Base-by-base conservation (phyloP, 2,113 vertebrate species). In the Varanus komodoensis region DNA sequence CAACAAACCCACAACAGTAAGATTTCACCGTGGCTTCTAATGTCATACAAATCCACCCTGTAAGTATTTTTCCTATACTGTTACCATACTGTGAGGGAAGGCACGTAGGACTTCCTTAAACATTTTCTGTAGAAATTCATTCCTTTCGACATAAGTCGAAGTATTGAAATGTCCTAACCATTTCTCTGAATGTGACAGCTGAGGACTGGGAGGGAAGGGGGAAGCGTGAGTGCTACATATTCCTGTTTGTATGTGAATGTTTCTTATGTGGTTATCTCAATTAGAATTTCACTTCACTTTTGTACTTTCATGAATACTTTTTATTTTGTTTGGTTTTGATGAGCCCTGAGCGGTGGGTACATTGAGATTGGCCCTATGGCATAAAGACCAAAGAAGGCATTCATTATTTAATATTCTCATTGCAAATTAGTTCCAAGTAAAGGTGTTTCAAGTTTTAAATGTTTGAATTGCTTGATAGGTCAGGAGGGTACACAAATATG, bases 171-270 rank as follows among this genome's bases (percentile, higher is more conserved):
- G 23, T 6, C 61, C 23, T 34, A 12, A 67, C 27, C 11, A 23
- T 32, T 2, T 86, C 92, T 52, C 34, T 61, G 79, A 21, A 68
- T 44, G 69, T 74, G n/a, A 6, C 68, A 34, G 11, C 54, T 88
- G 48, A 54, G 7, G 21, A 57, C 78, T 48, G 38, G 38, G 38
- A 44, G 38, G 38, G 38, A 44, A 3, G 38, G 38, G 38, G 38
- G 38, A 44, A 44, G 38, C 3, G 38, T 44, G 38, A 44, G 38
- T 44, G 38, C 38, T 44, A 44, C 38, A 44, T 44, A 44, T 86
- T 93, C 87, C 87, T 54, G 57, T 75, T 75, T 48, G 29, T 44
- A 79, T 11, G 23, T 61, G 17, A 38, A 61, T 8, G 91, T 90
- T 93, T 88, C 48, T 86, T 52, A 75, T 89, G 34, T 0, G 0